Evolutionary conservation across 2,113 vertebrate species (phyloP).

Genomic region (Tinamus guttatus): DNA sequence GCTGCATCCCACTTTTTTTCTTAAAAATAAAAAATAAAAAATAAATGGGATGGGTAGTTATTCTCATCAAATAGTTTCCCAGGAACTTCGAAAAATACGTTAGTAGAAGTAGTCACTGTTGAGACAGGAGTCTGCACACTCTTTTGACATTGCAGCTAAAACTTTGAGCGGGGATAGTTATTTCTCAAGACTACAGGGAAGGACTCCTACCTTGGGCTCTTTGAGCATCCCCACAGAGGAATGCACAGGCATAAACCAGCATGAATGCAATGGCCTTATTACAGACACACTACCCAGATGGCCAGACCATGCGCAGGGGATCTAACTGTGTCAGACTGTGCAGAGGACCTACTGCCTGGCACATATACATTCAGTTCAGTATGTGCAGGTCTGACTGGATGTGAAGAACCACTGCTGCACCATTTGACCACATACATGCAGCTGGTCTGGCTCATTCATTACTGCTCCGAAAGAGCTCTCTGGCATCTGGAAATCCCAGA

Average conservation of each 20-base stretch:
- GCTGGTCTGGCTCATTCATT: neutral
- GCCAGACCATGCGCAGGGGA: neutral
- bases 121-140: neutral
- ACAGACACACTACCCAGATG: fast-evolving
- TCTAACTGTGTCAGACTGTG: neutral
- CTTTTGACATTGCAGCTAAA: neutral
- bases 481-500: neutral
- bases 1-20: neutral
- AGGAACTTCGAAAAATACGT: neutral
- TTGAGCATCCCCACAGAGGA: neutral
- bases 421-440: neutral
- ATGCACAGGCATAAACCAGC: neutral
- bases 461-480: neutral
- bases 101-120: neutral
- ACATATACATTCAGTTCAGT: neutral
- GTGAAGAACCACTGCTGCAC: neutral
- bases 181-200: neutral
- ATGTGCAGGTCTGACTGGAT: neutral
- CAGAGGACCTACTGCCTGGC: neutral
- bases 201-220: neutral
- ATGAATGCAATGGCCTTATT: neutral
- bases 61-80: neutral
- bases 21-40: no score
- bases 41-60: neutral
- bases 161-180: neutral